A percentile compares a stretch with the other conserved stretches of the same genome.
These are phyloP conservation scores for Brevipalpus yothersi DNA, from an alignment of 1,140 invertebrate genomes.

Conservation along the genomic window DNA sequence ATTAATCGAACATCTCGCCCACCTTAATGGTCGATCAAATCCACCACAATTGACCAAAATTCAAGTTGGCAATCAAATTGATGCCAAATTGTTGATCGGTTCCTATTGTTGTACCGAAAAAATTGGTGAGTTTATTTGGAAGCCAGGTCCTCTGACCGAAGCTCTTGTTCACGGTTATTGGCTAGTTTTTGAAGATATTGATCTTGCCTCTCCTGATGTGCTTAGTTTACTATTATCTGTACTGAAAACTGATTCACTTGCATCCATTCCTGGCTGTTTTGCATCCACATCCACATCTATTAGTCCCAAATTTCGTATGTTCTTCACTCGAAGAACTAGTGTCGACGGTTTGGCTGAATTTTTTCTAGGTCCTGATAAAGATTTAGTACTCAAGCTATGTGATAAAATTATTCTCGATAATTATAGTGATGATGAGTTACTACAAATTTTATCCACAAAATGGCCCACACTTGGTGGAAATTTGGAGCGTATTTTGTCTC, in stretches of 20 bases:
- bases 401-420: constrained; percentile 54
- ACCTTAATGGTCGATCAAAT: constrained; percentile 36
- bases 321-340: constrained; percentile 7
- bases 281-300: neutral
- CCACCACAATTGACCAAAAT: constrained; percentile 38
- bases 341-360: neutral
- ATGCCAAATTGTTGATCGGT: constrained; percentile 77
- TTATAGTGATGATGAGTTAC: constrained; percentile 40
- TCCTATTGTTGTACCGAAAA: constrained; percentile 85
- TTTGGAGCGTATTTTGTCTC: no score
- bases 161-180: constrained; percentile 67
- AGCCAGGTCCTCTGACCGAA: constrained; percentile 66
- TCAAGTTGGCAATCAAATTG: constrained; percentile 91
- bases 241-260: constrained; percentile 30
- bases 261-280: constrained; percentile 3
- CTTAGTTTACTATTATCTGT: constrained; percentile 59
- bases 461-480: constrained; percentile 29
- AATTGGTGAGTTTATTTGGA: constrained; percentile 91
- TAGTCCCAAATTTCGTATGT: constrained; percentile 6
- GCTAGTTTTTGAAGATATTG: constrained; percentile 86
- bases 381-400: constrained; percentile 39
- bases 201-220: constrained; percentile 74
- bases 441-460: constrained; percentile 26
- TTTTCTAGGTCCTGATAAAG: neutral
- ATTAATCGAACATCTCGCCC: constrained; percentile 61